Conservation (phyloP, 2,797 vertebrate genomes). For the Ciconia nigra region DNA sequence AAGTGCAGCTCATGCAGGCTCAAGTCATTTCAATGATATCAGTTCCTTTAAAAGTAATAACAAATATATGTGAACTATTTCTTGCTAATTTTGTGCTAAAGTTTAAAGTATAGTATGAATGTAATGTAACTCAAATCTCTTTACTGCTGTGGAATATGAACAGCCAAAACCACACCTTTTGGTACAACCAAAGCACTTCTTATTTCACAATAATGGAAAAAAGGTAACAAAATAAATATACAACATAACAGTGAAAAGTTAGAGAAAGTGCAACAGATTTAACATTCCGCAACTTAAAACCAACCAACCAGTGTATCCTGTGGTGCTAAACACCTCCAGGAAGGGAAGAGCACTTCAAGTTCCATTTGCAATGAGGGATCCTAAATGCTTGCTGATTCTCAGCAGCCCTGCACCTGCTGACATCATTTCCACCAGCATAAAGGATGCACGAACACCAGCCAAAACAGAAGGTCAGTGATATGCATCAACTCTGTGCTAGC, state of each 20-base stretch:
- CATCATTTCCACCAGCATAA: background rate
- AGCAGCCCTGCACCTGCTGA: background rate
- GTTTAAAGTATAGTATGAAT: background rate
- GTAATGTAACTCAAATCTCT: background rate
- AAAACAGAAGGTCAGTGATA: background rate
- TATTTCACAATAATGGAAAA: background rate
- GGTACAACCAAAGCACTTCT: background rate
- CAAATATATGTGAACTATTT: background rate
- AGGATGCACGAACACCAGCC: rapidly evolving
- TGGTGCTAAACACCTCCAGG: background rate
- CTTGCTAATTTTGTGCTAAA: background rate
- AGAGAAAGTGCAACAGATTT: background rate
- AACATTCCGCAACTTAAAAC: background rate
- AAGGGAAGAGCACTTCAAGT: background rate
- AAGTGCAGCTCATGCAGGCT: background rate
- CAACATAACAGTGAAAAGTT: background rate
- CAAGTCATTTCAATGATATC: background rate
- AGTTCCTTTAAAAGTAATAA: background rate
- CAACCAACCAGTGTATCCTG: background rate
- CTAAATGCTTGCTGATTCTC: background rate
- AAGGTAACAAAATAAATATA: background rate
- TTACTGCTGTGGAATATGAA: background rate
- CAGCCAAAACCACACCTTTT: background rate
- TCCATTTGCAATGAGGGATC: rapidly evolving
- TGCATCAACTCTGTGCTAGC: background rate